These are phyloP conservation scores for Clavelina lepadiformis DNA, from an alignment of 23 tunicate species.

Conservation along the genomic window DNA sequence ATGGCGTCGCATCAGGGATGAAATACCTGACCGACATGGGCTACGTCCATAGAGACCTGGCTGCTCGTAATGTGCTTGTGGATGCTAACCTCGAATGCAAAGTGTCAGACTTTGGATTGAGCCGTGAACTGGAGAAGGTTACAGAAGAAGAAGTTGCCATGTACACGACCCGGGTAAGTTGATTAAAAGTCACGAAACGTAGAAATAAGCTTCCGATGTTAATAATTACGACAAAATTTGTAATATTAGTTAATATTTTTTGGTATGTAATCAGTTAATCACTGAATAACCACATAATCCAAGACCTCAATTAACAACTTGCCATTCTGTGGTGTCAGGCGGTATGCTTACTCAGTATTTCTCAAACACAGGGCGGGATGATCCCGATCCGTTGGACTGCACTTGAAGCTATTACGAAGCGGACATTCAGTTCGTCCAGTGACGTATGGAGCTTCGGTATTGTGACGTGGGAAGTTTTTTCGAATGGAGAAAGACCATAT, in stretches of 20 bases:
- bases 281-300: too few relatives aligned
- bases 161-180: slow-evolving; percentile 92
- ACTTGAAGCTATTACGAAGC: slow-evolving; percentile 87
- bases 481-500: slow-evolving; percentile 94
- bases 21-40: slow-evolving; percentile 88
- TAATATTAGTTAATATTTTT: too few relatives aligned
- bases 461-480: slow-evolving; percentile 94
- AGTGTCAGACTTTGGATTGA: slow-evolving; percentile 91
- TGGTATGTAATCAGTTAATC: too few relatives aligned
- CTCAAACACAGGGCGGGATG: slow-evolving; percentile 98
- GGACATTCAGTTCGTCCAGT: slow-evolving; percentile 83
- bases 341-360: too few relatives aligned
- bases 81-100: slow-evolving; percentile 54
- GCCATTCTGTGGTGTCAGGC: too few relatives aligned
- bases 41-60: slow-evolving; percentile 91
- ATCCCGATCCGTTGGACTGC: slow-evolving; percentile 99
- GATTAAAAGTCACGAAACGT: too few relatives aligned
- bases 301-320: too few relatives aligned
- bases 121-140: slow-evolving; percentile 65
- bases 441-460: slow-evolving; percentile 99
- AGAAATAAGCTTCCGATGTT: too few relatives aligned
- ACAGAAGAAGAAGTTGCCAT: slow-evolving; percentile 65
- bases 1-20: slow-evolving; percentile 86
- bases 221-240: too few relatives aligned
- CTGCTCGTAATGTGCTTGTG: slow-evolving; percentile 73